Conservation (phyloP, 2,113 vertebrate species). For the Centropus unirufus region DNA sequence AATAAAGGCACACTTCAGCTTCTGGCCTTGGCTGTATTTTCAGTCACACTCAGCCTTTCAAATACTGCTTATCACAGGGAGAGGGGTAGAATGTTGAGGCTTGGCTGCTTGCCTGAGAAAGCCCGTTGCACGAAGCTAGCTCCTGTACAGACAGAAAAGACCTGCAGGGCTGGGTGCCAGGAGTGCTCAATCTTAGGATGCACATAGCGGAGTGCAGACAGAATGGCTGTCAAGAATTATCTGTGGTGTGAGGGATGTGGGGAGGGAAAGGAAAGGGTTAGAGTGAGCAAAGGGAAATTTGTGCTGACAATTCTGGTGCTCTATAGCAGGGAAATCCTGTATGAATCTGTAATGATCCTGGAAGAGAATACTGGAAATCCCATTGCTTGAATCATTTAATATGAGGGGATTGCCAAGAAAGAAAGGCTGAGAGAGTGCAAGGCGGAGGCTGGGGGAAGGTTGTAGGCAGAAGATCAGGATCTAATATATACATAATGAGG, state of each 20-base stretch:
- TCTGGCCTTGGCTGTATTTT: conserved; percentile 11
- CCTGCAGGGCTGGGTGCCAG: conserved; percentile 5
- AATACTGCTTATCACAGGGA: conserved; percentile 8
- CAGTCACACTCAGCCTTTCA: conserved; percentile 8
- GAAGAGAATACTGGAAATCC: background rate
- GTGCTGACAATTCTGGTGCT: background rate
- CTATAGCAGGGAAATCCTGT: background rate
- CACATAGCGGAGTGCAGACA: background rate
- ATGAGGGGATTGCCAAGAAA: background rate
- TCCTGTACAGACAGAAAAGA: background rate
- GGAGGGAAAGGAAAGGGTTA: background rate
- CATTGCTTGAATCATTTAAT: background rate
- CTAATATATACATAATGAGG: background rate
- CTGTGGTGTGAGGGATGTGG: background rate
- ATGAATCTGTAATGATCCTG: background rate
- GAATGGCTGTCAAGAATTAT: background rate
- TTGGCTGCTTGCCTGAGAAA: conserved; percentile 59
- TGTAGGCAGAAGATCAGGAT: background rate
- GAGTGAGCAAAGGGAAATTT: background rate
- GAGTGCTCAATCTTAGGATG: conserved; percentile 18
- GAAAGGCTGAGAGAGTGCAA: background rate
- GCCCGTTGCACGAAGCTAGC: background rate
- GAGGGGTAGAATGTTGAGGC: background rate
- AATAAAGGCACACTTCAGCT: conserved; percentile 37
- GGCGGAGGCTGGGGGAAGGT: background rate